Conservation (phyloP, 2,888 invertebrate genomes). For the Cyrtodaria siliqua region DNA sequence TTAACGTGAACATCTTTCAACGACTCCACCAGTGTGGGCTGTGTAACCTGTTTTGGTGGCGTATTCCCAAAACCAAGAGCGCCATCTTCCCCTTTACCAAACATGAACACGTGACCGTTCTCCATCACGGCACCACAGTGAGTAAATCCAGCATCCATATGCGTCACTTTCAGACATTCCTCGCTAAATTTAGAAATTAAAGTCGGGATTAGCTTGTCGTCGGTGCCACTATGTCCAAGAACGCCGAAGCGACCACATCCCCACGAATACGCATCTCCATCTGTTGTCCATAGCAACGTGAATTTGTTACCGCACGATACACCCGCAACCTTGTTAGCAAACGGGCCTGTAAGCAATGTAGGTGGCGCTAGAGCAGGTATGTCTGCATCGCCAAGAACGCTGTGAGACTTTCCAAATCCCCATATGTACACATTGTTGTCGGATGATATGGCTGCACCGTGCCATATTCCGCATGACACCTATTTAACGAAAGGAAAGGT, state of each 20-base stretch:
- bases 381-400: constrained; percentile 53
- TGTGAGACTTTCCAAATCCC: constrained; percentile 75
- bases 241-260: constrained; percentile 74
- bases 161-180: constrained; percentile 27
- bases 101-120: constrained; percentile 67
- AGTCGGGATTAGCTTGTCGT: constrained; percentile 53
- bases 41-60: constrained; percentile 10
- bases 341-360: constrained; percentile 37
- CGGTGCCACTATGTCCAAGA: constrained; percentile 68
- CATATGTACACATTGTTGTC: constrained; percentile 68
- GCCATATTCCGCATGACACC: constrained; percentile 79
- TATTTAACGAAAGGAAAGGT: too few species aligned
- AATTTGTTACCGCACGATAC: constrained; percentile 76
- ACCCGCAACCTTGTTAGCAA: constrained; percentile 55
- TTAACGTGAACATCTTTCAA: constrained; percentile 40
- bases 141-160: constrained; percentile 70
- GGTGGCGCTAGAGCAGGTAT: constrained; percentile 25
- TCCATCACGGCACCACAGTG: constrained; percentile 69
- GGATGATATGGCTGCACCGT: constrained; percentile 70
- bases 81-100: constrained; percentile 69
- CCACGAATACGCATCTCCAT: constrained; percentile 71
- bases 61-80: constrained; percentile 65
- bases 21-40: constrained; percentile 33
- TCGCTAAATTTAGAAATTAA: constrained; percentile 43
- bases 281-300: constrained; percentile 70